These are phyloP conservation scores for Conops quadrifasciatus DNA, from an alignment of 2,888 invertebrate genomes.

Conservation along the genomic window DNA sequence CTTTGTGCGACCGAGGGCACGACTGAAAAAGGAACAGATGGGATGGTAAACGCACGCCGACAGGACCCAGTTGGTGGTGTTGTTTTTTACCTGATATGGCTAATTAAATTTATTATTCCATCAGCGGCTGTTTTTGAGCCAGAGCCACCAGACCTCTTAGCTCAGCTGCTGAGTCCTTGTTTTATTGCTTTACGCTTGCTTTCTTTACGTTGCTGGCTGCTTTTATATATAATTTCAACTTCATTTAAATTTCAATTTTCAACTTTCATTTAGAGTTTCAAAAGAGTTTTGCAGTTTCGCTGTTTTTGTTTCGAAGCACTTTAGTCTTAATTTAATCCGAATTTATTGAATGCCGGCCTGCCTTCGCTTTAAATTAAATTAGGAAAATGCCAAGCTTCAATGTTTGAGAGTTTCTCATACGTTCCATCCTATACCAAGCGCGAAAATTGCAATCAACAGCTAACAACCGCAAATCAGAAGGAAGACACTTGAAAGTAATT, in stretches of 20 bases:
- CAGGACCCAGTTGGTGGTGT: conserved; percentile 7
- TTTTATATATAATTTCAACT: too few species aligned
- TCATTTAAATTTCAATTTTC: too few species aligned
- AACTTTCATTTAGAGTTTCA: conserved; percentile 34
- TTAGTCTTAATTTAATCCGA: conserved; percentile 19
- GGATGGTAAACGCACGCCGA: neutral
- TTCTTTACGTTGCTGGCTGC: neutral
- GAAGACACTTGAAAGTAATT: conserved; percentile 16
- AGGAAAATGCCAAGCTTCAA: too few species aligned
- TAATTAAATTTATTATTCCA: conserved; percentile 33
- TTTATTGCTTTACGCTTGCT: neutral
- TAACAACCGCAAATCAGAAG: conserved; percentile 10
- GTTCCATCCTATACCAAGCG: neutral
- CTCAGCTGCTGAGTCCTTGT: neutral
- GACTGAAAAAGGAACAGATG: neutral
- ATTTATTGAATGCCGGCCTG: conserved; percentile 14
- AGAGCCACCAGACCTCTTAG: neutral
- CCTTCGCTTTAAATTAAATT: too few species aligned
- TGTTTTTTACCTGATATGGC: conserved; percentile 16
- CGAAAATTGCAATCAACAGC: conserved; percentile 29
- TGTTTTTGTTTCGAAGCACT: conserved; percentile 22
- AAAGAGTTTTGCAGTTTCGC: conserved; percentile 24
- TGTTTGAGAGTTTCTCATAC: too few species aligned
- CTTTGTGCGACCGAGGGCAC: neutral
- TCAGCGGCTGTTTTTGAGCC: conserved; percentile 7